Evolutionary conservation across 2,113 vertebrate species (phyloP), one percentile per base, ranked within the genome.

Genomic region (Hemichromis elongatus): DNA sequence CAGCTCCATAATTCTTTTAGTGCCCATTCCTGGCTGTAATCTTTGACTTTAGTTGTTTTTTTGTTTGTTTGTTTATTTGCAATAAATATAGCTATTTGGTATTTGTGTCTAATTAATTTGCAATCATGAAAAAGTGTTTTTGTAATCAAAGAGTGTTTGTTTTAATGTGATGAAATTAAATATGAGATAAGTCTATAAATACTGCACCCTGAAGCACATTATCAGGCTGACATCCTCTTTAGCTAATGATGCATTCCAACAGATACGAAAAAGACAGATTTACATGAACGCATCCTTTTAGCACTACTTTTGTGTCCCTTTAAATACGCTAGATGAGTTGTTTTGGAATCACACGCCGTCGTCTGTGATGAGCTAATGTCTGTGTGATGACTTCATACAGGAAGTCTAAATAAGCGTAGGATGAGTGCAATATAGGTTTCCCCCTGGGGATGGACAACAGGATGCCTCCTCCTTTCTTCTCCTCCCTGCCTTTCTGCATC

Each of bases 301-400:
- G 26, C 14, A 35, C 45, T 13, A 54, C 19, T 10, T 80, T 52
- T 30, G 19, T 82, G 55, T 54, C 55, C 70, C 45, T 82, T 37
- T 68, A 57, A 82, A 73, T 40, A 30, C 8, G 79, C 61, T 86
- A 92, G 81, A 84, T 89, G 45, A 85, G 83, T 28, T 81, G 86
- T 57, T 87, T 86, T 75, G 54, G 87, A 86, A 86, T 84, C 82
- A 70, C 78, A 88, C 18, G 57, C 35, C 54, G 45, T 82, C 10
- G 18, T 81, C 87, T 54, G 79, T 59, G 92, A 89, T 95, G 94
- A 95, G 93, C 86, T 95, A 80, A 94, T 75, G 95, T 95, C 94
- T 93, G 89, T 68, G 87, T 55, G 89, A 90, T 95, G 95, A 95
- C 92, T 88, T 95, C 95, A 95, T 90, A 79, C 94, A 94, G 95